Evolutionary conservation across 1,140 invertebrate species (phyloP).

Genomic region (Brachionus plicatilis): DNA sequence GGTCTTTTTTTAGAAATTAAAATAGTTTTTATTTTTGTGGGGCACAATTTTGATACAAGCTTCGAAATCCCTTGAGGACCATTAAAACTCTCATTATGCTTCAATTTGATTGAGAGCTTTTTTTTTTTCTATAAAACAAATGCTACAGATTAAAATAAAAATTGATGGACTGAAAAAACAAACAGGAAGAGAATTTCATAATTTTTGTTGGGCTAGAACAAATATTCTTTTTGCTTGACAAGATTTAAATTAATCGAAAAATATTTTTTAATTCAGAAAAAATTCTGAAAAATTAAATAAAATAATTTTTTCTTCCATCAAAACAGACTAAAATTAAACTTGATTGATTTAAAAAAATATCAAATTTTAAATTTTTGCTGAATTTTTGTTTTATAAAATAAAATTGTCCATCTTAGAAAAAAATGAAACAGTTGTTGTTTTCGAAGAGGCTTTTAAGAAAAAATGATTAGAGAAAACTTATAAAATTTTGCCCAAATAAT

Average conservation of each 20-base stretch:
- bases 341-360: too few relatives aligned
- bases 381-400: too few relatives aligned
- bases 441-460: not conserved
- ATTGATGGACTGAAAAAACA: not conserved
- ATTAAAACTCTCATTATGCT: not conserved
- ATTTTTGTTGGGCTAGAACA: not conserved
- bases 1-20: not conserved
- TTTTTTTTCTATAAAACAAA: not conserved
- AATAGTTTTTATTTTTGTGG: not conserved
- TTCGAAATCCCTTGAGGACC: not conserved
- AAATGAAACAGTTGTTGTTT: not conserved
- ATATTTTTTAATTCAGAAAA: too few relatives aligned
- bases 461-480: not conserved
- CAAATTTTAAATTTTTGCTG: too few relatives aligned
- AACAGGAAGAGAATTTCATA: not conserved
- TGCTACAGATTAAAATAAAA: not conserved
- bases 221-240: not conserved
- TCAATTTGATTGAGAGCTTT: not conserved
- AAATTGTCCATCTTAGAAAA: too few relatives aligned
- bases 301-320: too few relatives aligned
- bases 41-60: not conserved
- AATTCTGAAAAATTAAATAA: too few relatives aligned
- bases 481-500: not conserved
- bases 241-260: not conserved
- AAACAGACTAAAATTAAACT: too few relatives aligned